phyloP scores from a whole-genome alignment of 2,113 vertebrate genomes.

The Pipra filicauda region DNA sequence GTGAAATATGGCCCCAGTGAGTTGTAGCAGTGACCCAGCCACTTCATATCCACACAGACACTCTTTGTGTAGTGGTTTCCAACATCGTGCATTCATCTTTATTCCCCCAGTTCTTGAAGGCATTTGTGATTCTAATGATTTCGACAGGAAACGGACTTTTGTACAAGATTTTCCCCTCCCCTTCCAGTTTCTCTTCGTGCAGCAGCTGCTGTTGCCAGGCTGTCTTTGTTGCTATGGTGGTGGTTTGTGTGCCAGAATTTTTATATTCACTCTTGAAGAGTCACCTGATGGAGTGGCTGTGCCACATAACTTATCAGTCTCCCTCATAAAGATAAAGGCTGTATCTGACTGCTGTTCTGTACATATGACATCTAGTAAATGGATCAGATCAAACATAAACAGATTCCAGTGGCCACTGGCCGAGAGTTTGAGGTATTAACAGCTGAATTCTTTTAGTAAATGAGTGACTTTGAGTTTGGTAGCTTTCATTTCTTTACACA shows the following conservation, averaged over 20 bases:
- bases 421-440: background rate
- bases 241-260: constrained; percentile 46
- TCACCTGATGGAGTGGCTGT: constrained; percentile 37
- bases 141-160: constrained; percentile 2
- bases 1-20: background rate
- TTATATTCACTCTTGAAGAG: constrained; percentile 27
- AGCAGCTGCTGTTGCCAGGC: constrained; percentile 47
- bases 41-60: background rate
- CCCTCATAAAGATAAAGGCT: background rate
- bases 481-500: background rate
- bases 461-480: background rate
- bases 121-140: background rate
- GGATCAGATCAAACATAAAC: background rate
- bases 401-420: background rate
- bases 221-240: constrained; percentile 55
- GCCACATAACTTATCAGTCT: constrained; percentile 3
- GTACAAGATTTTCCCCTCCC: background rate
- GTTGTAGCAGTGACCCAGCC: background rate
- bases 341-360: background rate
- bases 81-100: background rate
- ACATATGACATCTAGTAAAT: background rate
- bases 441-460: background rate
- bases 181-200: background rate
- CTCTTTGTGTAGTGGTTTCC: background rate
- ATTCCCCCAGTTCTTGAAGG: background rate